A percentile compares a stretch with the other conserved stretches of the same genome.
These are phyloP conservation scores for Alaudala cheleensis DNA, from an alignment of 2,113 vertebrate species.

Conservation along the genomic window DNA sequence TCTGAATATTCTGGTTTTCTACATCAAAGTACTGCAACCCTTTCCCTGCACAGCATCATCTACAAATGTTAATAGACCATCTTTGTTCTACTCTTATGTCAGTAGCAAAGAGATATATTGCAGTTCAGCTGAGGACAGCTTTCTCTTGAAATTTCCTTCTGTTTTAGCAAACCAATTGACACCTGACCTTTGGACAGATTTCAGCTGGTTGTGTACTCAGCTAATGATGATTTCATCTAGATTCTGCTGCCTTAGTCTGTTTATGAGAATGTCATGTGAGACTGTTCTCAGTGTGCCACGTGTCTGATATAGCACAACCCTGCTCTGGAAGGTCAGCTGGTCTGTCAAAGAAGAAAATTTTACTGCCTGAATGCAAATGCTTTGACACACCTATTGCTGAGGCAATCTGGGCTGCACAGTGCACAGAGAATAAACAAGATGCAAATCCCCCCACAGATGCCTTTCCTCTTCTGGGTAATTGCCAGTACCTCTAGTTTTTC, in stretches of 20 bases:
- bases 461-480: not conserved
- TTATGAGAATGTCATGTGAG: not conserved
- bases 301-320: not conserved
- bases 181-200: not conserved
- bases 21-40: not conserved
- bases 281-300: not conserved
- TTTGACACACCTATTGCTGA: not conserved
- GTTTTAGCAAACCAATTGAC: not conserved
- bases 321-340: not conserved
- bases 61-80: not conserved
- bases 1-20: not conserved
- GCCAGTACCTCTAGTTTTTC: not conserved
- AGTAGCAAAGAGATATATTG: not conserved
- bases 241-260: not conserved
- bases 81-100: not conserved
- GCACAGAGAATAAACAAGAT: not conserved
- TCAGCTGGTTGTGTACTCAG: not conserved
- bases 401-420: not conserved
- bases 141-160: not conserved
- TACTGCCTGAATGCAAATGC: not conserved
- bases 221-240: not conserved
- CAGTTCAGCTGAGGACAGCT: not conserved
- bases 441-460: accelerated
- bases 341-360: not conserved
- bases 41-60: not conserved